Conservation (phyloP, 2,888 invertebrate genomes). For the Mimachlamys varia region DNA sequence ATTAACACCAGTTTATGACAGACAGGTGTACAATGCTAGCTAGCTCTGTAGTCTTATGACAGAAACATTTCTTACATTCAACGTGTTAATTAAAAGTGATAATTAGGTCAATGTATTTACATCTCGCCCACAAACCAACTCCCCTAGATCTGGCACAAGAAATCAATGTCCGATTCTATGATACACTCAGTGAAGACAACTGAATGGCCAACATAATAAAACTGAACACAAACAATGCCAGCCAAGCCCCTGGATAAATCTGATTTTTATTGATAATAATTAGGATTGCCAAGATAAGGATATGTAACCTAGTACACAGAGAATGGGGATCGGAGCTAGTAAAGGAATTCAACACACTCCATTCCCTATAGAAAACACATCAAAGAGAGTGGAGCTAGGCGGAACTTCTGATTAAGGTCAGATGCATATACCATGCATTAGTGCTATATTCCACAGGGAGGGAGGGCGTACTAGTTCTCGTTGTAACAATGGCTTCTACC, state of each 20-base stretch:
- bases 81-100: background rate
- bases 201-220: background rate
- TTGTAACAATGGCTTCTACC: background rate
- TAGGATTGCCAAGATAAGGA: background rate
- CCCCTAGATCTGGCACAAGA: background rate
- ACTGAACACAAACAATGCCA: background rate
- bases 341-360: background rate
- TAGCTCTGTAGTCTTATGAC: background rate
- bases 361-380: background rate
- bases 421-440: background rate
- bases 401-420: background rate
- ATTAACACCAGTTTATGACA: background rate
- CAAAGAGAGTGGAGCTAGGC: background rate
- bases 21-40: background rate
- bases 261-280: constrained; percentile 20
- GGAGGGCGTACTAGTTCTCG: background rate
- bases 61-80: background rate
- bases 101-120: background rate
- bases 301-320: background rate
- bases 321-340: background rate
- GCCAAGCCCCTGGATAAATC: background rate
- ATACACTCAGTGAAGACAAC: background rate
- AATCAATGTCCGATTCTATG: background rate
- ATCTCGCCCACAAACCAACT: background rate
- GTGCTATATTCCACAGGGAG: background rate